Percentiles rank a stretch among this genome's conserved stretches.
Evolutionary conservation across 1,140 invertebrate genomes (phyloP).

Genomic region (Drosophila tropicalis): DNA sequence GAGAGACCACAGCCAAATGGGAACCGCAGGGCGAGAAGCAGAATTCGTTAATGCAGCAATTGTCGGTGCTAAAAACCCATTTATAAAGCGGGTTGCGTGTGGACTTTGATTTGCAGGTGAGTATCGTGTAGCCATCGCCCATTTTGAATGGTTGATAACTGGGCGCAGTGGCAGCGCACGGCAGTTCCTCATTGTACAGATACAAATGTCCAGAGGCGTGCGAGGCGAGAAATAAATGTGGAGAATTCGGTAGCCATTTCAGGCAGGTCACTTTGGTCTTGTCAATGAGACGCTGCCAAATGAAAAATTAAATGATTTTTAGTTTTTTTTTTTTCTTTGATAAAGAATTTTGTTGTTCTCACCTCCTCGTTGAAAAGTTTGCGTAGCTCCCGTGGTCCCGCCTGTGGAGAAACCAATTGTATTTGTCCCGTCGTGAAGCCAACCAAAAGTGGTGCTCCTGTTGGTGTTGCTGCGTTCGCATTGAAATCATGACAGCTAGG

Average conservation of each 20-base stretch:
- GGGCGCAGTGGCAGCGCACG: conserved; percentile 91
- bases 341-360: no score
- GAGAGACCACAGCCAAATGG: conserved; percentile 95
- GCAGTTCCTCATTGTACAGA: conserved; percentile 97
- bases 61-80: conserved; percentile 93
- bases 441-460: conserved; percentile 94
- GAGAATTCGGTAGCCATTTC: conserved; percentile 97
- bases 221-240: conserved; percentile 96
- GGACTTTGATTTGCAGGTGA: conserved; percentile 98
- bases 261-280: conserved; percentile 99
- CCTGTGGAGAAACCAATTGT: conserved; percentile 98
- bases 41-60: conserved; percentile 95
- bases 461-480: conserved; percentile 90
- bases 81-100: conserved; percentile 97
- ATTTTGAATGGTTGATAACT: conserved; percentile 98
- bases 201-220: conserved; percentile 99
- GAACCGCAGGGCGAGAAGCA: conserved; percentile 97
- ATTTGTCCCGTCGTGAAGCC: conserved; percentile 99
- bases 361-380: conserved; percentile 99
- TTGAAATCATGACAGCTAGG: conserved; percentile 99
- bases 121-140: conserved; percentile 96
- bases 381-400: conserved; percentile 96
- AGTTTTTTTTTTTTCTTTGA: no score
- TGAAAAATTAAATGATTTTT: not conserved
- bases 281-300: conserved; percentile 94